These are phyloP conservation scores for Hecatera dysodea DNA, from an alignment of 2,888 invertebrate species.

Conservation along the genomic window DNA sequence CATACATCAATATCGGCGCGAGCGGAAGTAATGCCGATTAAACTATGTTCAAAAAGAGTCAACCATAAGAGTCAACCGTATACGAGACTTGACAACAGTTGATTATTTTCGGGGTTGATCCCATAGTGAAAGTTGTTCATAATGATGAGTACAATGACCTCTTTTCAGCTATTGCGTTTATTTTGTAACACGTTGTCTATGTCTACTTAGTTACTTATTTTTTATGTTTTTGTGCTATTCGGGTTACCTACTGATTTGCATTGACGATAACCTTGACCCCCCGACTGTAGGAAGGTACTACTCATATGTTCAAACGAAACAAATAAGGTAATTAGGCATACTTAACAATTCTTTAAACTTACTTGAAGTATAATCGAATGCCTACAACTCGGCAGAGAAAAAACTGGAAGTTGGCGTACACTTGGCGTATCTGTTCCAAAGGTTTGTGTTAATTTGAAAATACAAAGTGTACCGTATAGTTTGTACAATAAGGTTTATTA, in stretches of 20 bases:
- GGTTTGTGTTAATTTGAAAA: slow-evolving; percentile 8
- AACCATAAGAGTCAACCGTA: too few relatives aligned
- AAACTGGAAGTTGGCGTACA: slow-evolving; percentile 26
- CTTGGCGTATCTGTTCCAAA: slow-evolving; percentile 13
- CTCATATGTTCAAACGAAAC: slow-evolving; percentile 7
- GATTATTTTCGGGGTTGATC: too few relatives aligned
- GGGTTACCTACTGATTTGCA: slow-evolving; percentile 1
- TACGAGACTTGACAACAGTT: too few relatives aligned
- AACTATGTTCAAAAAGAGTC: too few relatives aligned
- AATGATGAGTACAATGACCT: too few relatives aligned
- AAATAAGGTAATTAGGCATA: slow-evolving; percentile 16
- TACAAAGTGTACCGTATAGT: not conserved
- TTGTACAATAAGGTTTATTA: not conserved
- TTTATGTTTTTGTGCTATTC: slow-evolving; percentile 7
- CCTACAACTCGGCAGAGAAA: slow-evolving; percentile 1
- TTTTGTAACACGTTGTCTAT: too few relatives aligned
- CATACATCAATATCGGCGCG: too few relatives aligned
- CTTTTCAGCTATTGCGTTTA: too few relatives aligned
- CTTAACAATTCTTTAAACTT: not conserved
- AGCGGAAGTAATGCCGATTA: too few relatives aligned
- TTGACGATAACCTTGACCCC: slow-evolving; percentile 23
- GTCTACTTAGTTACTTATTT: too few relatives aligned
- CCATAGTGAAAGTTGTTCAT: too few relatives aligned
- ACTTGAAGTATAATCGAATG: slow-evolving; percentile 16
- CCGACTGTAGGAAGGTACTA: not conserved